phyloP scores from a whole-genome alignment of 2,888 invertebrate species.

The Smittia sp. region DNA sequence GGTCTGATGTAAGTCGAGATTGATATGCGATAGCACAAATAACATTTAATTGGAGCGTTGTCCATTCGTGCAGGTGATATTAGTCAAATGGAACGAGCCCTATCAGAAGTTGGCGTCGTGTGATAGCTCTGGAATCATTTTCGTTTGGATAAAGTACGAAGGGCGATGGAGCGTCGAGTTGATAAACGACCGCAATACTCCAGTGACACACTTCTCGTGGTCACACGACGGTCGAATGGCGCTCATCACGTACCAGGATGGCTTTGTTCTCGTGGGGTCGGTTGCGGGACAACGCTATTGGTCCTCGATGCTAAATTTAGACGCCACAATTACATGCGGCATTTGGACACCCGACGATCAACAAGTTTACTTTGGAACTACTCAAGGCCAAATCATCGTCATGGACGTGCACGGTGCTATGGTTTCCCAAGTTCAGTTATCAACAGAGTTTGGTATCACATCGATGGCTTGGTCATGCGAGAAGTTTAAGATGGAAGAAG shows the following conservation, averaged over 20 bases:
- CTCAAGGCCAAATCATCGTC: slow-evolving; percentile 90
- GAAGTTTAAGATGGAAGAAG: slow-evolving; percentile 97
- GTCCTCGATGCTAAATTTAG: slow-evolving; percentile 95
- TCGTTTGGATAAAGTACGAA: slow-evolving; percentile 99
- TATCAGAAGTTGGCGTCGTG: slow-evolving; percentile 97
- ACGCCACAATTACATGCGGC: slow-evolving; percentile 91
- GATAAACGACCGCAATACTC: slow-evolving; percentile 96
- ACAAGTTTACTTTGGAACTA: slow-evolving; percentile 95
- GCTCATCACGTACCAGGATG: slow-evolving; percentile 97
- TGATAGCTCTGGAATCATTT: slow-evolving; percentile 96
- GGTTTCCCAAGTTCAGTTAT: slow-evolving; percentile 88
- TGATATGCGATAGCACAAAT: slow-evolving; percentile 16
- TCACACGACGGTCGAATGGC: slow-evolving; percentile 98
- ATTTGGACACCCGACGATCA: slow-evolving; percentile 98
- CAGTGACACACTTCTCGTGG: slow-evolving; percentile 98
- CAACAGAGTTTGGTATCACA: slow-evolving; percentile 80
- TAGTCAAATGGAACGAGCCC: slow-evolving; percentile 98
- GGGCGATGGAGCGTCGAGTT: slow-evolving; percentile 98
- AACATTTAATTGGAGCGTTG: neutral
- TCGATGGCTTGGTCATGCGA: slow-evolving; percentile 97
- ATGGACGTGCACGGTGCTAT: slow-evolving; percentile 97
- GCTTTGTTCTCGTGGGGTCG: slow-evolving; percentile 96
- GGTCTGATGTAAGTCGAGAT: slow-evolving; percentile 76
- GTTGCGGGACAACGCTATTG: slow-evolving; percentile 97
- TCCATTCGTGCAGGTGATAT: slow-evolving; percentile 66